Evolutionary conservation across 2,797 vertebrate species (phyloP).

Genomic region (Bufotes viridis): DNA sequence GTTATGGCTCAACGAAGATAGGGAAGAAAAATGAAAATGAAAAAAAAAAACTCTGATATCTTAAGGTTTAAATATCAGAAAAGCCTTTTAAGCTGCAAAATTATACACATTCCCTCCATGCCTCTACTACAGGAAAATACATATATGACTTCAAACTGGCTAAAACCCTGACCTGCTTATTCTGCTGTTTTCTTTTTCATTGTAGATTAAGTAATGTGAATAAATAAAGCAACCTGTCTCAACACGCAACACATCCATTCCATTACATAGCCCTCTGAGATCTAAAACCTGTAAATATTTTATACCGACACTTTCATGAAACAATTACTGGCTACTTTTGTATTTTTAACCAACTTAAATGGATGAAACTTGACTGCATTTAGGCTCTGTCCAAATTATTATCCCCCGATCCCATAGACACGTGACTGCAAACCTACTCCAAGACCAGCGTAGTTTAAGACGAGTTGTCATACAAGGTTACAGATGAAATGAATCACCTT

Average conservation of each 20-base stretch:
- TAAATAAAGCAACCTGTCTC: neutral
- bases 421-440: neutral
- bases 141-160: neutral
- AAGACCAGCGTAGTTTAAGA: neutral
- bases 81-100: neutral
- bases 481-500: neutral
- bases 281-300: slow-evolving; percentile 17
- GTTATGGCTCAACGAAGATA: no score
- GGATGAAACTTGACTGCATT: neutral
- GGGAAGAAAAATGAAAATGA: no score
- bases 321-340: slow-evolving; percentile 7
- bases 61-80: no score
- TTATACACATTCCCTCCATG: neutral
- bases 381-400: neutral
- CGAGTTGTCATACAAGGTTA: neutral
- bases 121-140: neutral
- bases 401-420: neutral
- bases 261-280: slow-evolving; percentile 25
- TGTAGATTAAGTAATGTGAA: slow-evolving; percentile 20
- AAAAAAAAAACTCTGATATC: no score
- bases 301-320: slow-evolving; percentile 26
- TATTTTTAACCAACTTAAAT: neutral
- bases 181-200: neutral
- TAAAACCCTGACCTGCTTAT: slow-evolving; percentile 4
- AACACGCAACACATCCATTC: slow-evolving; percentile 10